Percentiles rank a stretch among this genome's conserved stretches.
phyloP scores from a whole-genome alignment of 23 tunicate genomes.

The Clavelina lepadiformis region DNA sequence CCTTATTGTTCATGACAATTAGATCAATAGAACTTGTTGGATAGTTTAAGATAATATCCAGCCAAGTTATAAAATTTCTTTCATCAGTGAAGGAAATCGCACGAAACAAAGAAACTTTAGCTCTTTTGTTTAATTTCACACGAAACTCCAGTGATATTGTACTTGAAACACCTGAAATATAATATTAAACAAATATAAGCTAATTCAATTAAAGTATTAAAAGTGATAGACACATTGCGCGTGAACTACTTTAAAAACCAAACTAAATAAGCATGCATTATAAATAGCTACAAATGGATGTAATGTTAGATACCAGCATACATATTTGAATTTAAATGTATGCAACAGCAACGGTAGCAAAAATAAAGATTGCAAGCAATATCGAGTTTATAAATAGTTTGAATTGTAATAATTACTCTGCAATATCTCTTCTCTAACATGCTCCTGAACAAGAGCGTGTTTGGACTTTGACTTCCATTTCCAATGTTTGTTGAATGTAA shows the following conservation, averaged over 20 bases:
- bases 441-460: background rate
- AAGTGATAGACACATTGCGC: no score
- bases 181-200: background rate
- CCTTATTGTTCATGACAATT: background rate
- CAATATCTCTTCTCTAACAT: background rate
- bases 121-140: constrained; percentile 13
- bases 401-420: background rate
- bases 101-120: constrained; percentile 12
- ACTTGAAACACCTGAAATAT: background rate
- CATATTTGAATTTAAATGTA: no score
- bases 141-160: constrained; percentile 15
- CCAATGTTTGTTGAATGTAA: constrained; percentile 2
- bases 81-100: background rate
- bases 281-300: no score
- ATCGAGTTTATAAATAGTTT: no score
- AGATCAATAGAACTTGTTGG: constrained; percentile 4
- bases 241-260: no score
- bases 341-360: no score
- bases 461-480: constrained; percentile 24
- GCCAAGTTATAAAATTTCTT: background rate
- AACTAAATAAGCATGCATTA: no score
- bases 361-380: no score
- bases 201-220: background rate
- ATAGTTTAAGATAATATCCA: constrained; percentile 14
- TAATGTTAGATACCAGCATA: no score